Percentiles rank a stretch among this genome's conserved stretches.
phyloP scores from a whole-genome alignment of 2,888 invertebrate species.

The Napeogenes inachia region DNA sequence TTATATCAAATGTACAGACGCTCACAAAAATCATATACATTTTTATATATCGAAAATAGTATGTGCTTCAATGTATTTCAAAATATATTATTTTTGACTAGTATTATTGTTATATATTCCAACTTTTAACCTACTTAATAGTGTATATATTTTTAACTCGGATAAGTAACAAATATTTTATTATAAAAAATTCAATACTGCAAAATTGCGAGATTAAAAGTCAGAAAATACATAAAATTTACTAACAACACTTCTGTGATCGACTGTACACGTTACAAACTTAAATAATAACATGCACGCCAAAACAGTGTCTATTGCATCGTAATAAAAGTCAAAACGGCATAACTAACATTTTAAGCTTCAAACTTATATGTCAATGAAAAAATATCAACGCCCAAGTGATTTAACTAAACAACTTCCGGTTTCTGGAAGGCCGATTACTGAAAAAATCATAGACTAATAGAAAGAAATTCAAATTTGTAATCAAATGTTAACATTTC shows the following conservation, averaged over 20 bases:
- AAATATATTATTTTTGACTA: slow-evolving; percentile 7
- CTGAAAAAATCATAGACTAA: no score
- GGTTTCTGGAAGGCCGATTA: no score
- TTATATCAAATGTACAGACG: slow-evolving; percentile 28
- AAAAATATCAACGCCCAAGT: not conserved
- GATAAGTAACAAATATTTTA: not conserved
- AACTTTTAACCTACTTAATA: slow-evolving; percentile 1
- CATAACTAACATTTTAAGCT: slow-evolving; percentile 16
- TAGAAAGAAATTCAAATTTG: no score
- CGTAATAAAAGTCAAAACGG: slow-evolving; percentile 9
- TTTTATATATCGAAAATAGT: not conserved
- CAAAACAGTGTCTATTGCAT: slow-evolving; percentile 20
- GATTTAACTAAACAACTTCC: not conserved
- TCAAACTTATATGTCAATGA: slow-evolving; percentile 15
- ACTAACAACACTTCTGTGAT: slow-evolving; percentile 10
- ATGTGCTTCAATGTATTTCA: not conserved
- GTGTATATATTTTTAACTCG: not conserved
- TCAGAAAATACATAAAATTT: slow-evolving; percentile 6
- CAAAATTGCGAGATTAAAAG: slow-evolving; percentile 1
- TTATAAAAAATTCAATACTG: not conserved
- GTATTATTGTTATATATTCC: slow-evolving; percentile 1
- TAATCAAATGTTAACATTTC: no score
- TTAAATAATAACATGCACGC: slow-evolving; percentile 26
- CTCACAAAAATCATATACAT: slow-evolving; percentile 9
- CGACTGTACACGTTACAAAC: slow-evolving; percentile 25